Evolutionary conservation across 1,140 invertebrate species (phyloP).

Genomic region (Mylabris phalerata): DNA sequence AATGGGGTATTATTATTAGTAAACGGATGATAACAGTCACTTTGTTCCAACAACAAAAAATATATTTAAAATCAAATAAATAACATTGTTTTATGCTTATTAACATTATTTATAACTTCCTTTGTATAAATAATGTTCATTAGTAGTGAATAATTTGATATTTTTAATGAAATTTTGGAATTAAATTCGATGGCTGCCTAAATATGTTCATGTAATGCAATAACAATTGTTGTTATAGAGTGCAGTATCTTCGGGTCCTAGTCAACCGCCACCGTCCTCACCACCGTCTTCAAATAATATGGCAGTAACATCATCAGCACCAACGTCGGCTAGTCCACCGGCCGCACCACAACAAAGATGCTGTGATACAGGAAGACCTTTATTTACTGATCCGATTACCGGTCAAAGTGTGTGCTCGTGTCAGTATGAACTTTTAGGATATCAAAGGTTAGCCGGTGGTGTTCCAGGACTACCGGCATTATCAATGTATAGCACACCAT

Average conservation of each 20-base stretch:
- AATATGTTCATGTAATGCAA: no score
- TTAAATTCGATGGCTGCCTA: no score
- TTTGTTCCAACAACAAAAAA: no score
- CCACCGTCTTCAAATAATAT: conserved; percentile 44
- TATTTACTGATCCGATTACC: conserved; percentile 86
- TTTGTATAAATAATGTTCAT: no score
- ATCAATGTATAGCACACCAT: conserved; percentile 69
- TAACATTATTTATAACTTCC: no score
- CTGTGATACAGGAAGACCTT: conserved; percentile 85
- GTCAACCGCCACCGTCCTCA: conserved; percentile 46
- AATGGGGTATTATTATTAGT: no score
- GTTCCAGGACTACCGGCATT: conserved; percentile 49
- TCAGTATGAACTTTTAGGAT: conserved; percentile 76
- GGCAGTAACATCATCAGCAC: conserved; percentile 53
- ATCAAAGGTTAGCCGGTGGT: conserved; percentile 64
- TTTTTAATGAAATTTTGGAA: no score
- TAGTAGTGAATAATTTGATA: no score
- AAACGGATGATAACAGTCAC: no score
- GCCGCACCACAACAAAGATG: conserved; percentile 55
- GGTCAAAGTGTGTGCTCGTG: conserved; percentile 90
- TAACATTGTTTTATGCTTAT: no score
- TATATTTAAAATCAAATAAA: no score
- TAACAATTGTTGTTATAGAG: conserved; percentile 29
- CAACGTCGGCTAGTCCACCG: conserved; percentile 43
- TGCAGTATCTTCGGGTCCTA: conserved; percentile 48